Evolutionary conservation across 2,113 vertebrate species (phyloP).

Genomic region (Saguinus midas): DNA sequence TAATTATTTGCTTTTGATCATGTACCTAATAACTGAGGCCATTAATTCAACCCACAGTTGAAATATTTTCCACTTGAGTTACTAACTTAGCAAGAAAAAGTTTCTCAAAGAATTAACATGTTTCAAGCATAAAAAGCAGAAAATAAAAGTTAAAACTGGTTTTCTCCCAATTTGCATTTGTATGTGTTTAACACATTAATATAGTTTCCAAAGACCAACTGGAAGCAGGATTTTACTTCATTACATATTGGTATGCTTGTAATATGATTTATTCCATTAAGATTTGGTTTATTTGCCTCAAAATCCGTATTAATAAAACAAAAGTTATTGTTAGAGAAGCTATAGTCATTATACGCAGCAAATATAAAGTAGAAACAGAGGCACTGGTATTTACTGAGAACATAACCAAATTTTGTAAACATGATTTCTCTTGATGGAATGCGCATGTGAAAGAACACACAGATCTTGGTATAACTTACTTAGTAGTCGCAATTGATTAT

Average conservation of each 20-base stretch:
- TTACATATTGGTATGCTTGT: not conserved
- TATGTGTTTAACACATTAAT: not conserved
- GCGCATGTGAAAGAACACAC: not conserved
- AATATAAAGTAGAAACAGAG: not conserved
- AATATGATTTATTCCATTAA: not conserved
- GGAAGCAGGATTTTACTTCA: not conserved
- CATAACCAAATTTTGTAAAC: not conserved
- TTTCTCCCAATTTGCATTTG: not conserved
- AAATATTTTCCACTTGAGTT: not conserved
- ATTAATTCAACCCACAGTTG: not conserved
- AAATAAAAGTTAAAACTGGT: not conserved
- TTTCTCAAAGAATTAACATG: not conserved
- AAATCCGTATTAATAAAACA: not conserved
- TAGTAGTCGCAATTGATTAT: too few relatives aligned
- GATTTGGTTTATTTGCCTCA: not conserved
- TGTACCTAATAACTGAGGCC: not conserved
- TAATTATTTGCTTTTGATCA: not conserved
- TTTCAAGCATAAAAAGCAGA: not conserved
- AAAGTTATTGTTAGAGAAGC: not conserved
- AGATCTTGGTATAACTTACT: not conserved
- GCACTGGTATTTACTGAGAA: not conserved
- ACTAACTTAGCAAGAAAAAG: not conserved
- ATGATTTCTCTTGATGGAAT: not conserved
- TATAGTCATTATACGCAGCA: not conserved
- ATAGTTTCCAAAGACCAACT: not conserved